Base-by-base conservation (phyloP, 1,140 invertebrate species). In the Euwallacea similis region DNA sequence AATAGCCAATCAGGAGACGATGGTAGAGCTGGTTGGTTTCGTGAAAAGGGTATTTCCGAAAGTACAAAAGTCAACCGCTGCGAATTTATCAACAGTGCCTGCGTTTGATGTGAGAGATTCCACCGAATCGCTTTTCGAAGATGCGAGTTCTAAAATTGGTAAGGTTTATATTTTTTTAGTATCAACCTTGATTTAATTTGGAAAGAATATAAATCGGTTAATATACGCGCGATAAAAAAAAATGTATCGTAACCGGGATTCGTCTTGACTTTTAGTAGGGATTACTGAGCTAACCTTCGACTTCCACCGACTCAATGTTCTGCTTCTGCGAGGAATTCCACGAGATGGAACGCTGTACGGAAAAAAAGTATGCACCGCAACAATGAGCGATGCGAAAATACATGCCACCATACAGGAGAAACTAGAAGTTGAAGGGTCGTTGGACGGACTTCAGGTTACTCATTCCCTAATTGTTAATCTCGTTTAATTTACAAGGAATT, bases 1-100 rank as follows among this genome's bases (percentile, higher is more conserved):
- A 46, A 97, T 97, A 90, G 96, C 95, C 0, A 98, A 98, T 84
- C 95, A 97, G 81, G 94, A 96, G 81, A 98, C 96, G 0, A 92
- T 98, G 75, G 91, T 97, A 0, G 96, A 98, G 81, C 81, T 98
- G 42, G 86, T 97, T 56, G 92, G 93, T 21, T 98, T 98, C 79
- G 86, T 89, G 0, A 91, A 90, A 66, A 86, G 93, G 54, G 87
- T 93, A 42, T 87, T 91, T 74, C 88, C 90, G 41, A 85, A 85
- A 73, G 68, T 77, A 10, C 78, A 78, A 11, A 74, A 76, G 7
- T 74, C 72, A 2, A 72, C 69, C 2, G 56, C 79, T 3, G 74
- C 81, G 0, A 83, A 71, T 76, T 74, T 82, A 10, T 73, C 76
- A 0, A 71, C 78, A 0, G 78, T 69, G 11, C 50, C 65, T 47